Evolutionary conservation across 2,888 invertebrate genomes (phyloP), one percentile per base, ranked within the genome.

Genomic region (Tyria jacobaeae): DNA sequence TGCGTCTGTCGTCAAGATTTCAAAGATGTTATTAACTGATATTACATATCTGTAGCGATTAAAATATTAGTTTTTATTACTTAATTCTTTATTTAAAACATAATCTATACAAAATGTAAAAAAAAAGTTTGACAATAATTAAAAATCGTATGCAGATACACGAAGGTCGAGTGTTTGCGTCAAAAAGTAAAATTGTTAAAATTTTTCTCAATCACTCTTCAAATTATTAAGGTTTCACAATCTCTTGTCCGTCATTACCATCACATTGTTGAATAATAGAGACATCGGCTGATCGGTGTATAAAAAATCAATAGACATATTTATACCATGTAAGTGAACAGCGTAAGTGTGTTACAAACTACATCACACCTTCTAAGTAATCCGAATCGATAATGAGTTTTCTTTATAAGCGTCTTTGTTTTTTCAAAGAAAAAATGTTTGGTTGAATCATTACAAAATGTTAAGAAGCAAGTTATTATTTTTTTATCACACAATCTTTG

Each of bases 141-240:
- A 39, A 39, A 39, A 21, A 44, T 54, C 55, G 25, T 61, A 68
- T 64, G 64, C 57, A 57, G 27, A 67, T 62, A 61, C 49, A 61
- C 62, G 78, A 84, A 86, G 83, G 85, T 75, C 74, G 63, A 37
- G 63, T 61, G 70, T 79, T 84, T 83, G 81, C 80, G 75, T 69
- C 62, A 60, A 76, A 76, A 83, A 82, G 75, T 83, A 83, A 83
- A 83, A 82, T 83, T 77, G 74, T 70, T 75, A 68, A 78, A 82
- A 84, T 85, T 80, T 82, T 73, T 78, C 75, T 75, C 77, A 75
- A 82, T 78, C 78, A 80, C 76, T 71, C 67, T 75, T 78, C 75
- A 59, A 76, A 69, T 76, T 71, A 71, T 75, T 62, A 21, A 66
- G 61, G 71, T 84, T 85, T 82, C 80, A 73, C 76, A 84, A 84